Conservation (phyloP, 2,888 invertebrate species). For the Polia nebulosa region DNA sequence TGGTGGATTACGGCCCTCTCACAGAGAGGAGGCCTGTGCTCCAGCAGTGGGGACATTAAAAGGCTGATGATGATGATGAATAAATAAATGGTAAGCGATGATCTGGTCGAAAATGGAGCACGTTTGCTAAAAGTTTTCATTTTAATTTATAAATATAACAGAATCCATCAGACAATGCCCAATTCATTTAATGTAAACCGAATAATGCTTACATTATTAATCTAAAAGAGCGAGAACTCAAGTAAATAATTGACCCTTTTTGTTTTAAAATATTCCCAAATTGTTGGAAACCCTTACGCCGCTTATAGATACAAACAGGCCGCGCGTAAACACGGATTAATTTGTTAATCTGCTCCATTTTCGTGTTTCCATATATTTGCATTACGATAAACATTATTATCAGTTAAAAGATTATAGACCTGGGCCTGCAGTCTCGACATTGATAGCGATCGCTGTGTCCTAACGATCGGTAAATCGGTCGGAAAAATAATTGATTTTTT, state of each 20-base stretch:
- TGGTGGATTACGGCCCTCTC: no score
- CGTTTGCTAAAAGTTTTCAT: not conserved
- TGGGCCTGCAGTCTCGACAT: no score
- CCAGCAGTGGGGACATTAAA: no score
- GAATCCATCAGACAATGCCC: not conserved
- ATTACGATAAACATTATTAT: constrained; percentile 29
- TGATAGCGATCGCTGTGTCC: no score
- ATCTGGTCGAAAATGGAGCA: no score
- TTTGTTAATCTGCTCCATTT: constrained; percentile 46
- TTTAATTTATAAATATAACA: not conserved
- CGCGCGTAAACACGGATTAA: constrained; percentile 47
- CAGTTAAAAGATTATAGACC: constrained; percentile 18
- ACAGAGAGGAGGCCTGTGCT: no score
- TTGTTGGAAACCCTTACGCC: constrained; percentile 31
- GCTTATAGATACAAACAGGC: constrained; percentile 29
- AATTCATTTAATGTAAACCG: constrained; percentile 1
- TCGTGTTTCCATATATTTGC: constrained; percentile 33
- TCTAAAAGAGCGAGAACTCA: constrained; percentile 18
- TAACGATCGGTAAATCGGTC: no score
- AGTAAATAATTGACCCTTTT: constrained; percentile 51
- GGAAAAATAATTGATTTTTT: no score
- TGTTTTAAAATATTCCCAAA: constrained; percentile 47
- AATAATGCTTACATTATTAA: constrained; percentile 28
- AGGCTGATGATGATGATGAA: no score
- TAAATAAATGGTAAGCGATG: no score